Evolutionary conservation across 1,140 invertebrate species (phyloP).

Genomic region (Zaprionus ghesquierei): DNA sequence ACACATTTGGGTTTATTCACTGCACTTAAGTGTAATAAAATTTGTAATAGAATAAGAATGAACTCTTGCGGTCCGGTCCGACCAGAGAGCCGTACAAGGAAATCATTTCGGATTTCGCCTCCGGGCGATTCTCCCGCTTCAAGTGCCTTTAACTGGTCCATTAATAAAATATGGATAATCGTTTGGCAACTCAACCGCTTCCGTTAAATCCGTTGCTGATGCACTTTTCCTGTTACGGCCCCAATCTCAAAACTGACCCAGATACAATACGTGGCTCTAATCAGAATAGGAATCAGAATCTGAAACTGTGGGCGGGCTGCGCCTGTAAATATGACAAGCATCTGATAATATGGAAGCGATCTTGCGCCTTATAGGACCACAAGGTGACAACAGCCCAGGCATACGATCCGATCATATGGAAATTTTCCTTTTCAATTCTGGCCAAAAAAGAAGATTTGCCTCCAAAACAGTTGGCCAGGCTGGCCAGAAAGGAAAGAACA

Average conservation of each 20-base stretch:
- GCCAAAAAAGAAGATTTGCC: slow-evolving; percentile 28
- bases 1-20: slow-evolving; percentile 73
- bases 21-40: slow-evolving; percentile 78
- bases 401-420: no score
- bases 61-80: no score
- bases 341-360: slow-evolving; percentile 55
- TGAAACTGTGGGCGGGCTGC: slow-evolving; percentile 55
- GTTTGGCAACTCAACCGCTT: slow-evolving; percentile 14
- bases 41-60: slow-evolving; percentile 76
- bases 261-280: no score
- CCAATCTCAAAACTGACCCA: slow-evolving; percentile 27
- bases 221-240: slow-evolving; percentile 32
- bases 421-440: slow-evolving; percentile 53
- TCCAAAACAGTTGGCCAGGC: slow-evolving; percentile 35
- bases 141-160: slow-evolving; percentile 45
- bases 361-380: slow-evolving; percentile 46
- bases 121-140: slow-evolving; percentile 36
- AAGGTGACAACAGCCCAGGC: slow-evolving; percentile 35
- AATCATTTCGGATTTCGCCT: slow-evolving; percentile 62
- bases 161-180: slow-evolving; percentile 45
- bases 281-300: not conserved
- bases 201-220: slow-evolving; percentile 33
- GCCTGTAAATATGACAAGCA: slow-evolving; percentile 68
- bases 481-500: slow-evolving; percentile 54
- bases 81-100: slow-evolving; percentile 45